Conservation (phyloP, 2,888 invertebrate species). For the Lepidochitona cinerea region DNA sequence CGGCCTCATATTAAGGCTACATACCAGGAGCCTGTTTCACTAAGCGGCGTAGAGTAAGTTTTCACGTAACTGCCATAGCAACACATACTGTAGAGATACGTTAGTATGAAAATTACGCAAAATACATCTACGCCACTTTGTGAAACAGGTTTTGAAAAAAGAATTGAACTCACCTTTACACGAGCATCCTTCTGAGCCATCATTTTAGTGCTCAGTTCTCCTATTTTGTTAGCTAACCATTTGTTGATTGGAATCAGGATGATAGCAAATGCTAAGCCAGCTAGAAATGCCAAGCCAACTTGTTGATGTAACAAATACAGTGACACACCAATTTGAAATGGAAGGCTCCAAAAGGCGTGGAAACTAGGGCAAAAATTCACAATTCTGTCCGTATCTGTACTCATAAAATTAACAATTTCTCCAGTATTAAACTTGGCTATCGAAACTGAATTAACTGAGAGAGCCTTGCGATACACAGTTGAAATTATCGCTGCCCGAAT, state of each 20-base stretch:
- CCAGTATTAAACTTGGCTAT: constrained; percentile 76
- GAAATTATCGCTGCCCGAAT: constrained; percentile 89
- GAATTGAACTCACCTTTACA: constrained; percentile 76
- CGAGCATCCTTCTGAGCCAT: constrained; percentile 93
- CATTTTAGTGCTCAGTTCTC: constrained; percentile 84
- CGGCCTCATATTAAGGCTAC: no score
- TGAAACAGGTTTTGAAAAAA: no score
- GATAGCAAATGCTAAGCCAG: constrained; percentile 89
- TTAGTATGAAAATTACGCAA: no score
- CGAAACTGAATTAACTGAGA: constrained; percentile 72
- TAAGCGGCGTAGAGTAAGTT: no score
- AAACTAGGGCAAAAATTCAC: constrained; percentile 97
- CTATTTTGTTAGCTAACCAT: constrained; percentile 89
- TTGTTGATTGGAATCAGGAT: constrained; percentile 94
- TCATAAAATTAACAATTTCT: constrained; percentile 96
- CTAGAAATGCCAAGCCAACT: constrained; percentile 90
- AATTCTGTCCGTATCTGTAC: constrained; percentile 94
- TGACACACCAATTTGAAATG: constrained; percentile 76
- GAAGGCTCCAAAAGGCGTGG: constrained; percentile 97
- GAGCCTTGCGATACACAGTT: constrained; percentile 82
- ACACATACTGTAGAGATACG: no score
- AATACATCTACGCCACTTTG: no score
- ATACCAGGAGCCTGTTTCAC: no score
- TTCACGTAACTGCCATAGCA: no score
- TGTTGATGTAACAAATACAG: constrained; percentile 54